Base-by-base conservation (phyloP, 2,797 vertebrate genomes). In the Prionace glauca region DNA sequence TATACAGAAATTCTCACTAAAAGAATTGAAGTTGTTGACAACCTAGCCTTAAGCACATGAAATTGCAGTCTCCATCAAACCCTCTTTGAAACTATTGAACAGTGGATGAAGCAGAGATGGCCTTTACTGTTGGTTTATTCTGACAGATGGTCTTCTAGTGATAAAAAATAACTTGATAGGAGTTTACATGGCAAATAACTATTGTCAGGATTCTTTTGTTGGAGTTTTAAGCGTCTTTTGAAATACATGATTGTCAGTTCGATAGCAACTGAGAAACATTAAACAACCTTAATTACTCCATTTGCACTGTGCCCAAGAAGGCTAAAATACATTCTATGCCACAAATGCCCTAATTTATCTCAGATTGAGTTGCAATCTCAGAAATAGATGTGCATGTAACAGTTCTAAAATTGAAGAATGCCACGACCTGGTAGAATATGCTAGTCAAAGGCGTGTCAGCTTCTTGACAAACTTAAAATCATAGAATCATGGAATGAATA, bases 91-190 rank as follows among this genome's bases (percentile, higher is more conserved):
- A 72, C 67, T 56, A 94, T 26, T 56, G 20, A 7, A 56, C 24
- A 72, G 22, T 29, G 69, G 41, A 94, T 32, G 45, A 94, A 74
- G 69, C n/a, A 74, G 69, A 72, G 93, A 56, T 71, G 69, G 24
- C 12, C 36, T 74, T 72, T 74, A 41, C 93, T 94, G 65, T 50
- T 74, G 69, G 26, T 74, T 71, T 94, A 72, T 94, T 71, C 74
- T 72, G 93, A 1, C 69, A 94, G 93, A 50, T 94, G 93, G 93
- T 71, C 45, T 94, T 32, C 71, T 36, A 50, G 93, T 94, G 93
- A 94, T 94, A 74, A 74, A 94, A 12, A 32, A 74, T 7, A 74
- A 50, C 93, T 12, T 74, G 24, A 45, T 74, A 4, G 11, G 41
- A 74, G 45, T 94, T 74, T 94, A 72, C 93, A 74, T 50, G 69